Conservation (phyloP, 35 echinoderm and acorn worm genomes). For the Holothuria glaberrima region DNA sequence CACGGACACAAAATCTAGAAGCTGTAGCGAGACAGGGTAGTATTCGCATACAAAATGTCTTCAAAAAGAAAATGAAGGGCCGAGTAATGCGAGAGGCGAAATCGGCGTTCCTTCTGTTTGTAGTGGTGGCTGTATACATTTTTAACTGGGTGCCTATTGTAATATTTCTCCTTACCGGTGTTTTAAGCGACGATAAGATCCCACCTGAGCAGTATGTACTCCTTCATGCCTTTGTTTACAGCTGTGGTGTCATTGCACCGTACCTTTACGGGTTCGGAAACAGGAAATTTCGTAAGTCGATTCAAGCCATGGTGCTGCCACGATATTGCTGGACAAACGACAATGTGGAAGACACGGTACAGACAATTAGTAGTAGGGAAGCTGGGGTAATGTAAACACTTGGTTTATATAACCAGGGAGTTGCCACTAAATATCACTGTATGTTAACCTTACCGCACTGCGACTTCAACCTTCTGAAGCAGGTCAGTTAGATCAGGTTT, state of each 20-base stretch:
- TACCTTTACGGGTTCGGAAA: slow-evolving; percentile 53
- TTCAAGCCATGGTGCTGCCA: background rate
- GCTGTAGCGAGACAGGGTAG: background rate
- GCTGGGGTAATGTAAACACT: no score
- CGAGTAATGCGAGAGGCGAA: slow-evolving; percentile 38
- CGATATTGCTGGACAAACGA: background rate
- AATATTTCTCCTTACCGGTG: slow-evolving; percentile 32
- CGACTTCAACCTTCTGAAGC: no score
- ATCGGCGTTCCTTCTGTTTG: slow-evolving; percentile 34
- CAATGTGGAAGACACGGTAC: background rate
- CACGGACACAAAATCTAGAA: no score
- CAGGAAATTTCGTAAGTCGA: slow-evolving; percentile 1
- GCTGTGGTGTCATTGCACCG: slow-evolving; percentile 8
- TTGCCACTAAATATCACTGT: no score
- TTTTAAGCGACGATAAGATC: background rate
- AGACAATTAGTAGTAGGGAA: background rate
- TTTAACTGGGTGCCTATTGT: slow-evolving; percentile 35
- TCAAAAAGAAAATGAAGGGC: background rate
- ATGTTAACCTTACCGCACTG: no score
- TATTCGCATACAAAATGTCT: background rate
- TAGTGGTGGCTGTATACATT: slow-evolving; percentile 5
- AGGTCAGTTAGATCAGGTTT: no score
- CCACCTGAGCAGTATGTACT: background rate
- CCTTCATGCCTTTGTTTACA: slow-evolving; percentile 38
- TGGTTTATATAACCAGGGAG: no score